Percentiles rank a stretch among this genome's conserved stretches.
Conservation (phyloP, 2,888 invertebrate species). For the Nebria brevicollis region DNA sequence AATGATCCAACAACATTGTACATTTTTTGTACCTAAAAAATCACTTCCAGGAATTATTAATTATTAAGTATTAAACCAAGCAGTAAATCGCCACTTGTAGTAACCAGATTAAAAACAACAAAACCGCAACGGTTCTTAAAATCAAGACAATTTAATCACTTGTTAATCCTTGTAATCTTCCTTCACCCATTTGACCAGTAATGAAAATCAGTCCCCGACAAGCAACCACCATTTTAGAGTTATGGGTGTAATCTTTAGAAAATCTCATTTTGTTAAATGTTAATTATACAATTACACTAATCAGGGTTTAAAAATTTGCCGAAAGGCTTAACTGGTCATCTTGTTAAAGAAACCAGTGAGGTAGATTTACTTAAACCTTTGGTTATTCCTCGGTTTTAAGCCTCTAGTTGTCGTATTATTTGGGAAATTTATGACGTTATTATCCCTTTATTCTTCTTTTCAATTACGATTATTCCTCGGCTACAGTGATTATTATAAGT, state of each 20-base stretch:
- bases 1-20: neutral
- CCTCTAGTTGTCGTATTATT: neutral
- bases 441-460: neutral
- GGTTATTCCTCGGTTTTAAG: neutral
- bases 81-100: neutral
- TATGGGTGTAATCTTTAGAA: neutral
- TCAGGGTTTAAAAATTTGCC: neutral
- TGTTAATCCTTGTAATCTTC: neutral
- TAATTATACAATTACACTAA: constrained; percentile 8
- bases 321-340: neutral
- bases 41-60: neutral
- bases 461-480: neutral
- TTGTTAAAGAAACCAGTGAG: neutral
- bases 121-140: neutral
- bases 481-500: neutral
- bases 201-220: neutral
- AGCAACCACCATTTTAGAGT: neutral
- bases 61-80: neutral
- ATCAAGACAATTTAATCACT: too few species aligned
- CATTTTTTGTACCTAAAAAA: neutral
- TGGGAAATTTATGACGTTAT: constrained; percentile 3
- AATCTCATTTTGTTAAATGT: neutral
- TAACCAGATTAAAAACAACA: neutral
- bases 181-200: neutral
- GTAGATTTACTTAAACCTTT: neutral